Base-by-base conservation (phyloP, 2,113 vertebrate genomes). In the Nesospiza acunhae region DNA sequence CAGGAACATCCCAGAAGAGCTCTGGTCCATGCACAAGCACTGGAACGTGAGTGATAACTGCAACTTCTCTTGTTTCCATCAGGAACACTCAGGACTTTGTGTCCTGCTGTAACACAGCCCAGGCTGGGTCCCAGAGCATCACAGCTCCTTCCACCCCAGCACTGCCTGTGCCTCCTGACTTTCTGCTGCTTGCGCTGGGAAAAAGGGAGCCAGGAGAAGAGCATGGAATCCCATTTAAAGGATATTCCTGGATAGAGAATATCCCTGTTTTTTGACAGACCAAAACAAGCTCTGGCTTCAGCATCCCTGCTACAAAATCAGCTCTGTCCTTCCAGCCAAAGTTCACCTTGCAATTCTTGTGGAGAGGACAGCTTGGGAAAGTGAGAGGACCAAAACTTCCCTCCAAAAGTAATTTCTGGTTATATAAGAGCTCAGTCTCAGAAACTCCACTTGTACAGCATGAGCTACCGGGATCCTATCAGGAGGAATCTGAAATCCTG, bases 391-490 rank as follows among this genome's bases (percentile, higher is more conserved):
- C 50, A n/a, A 52, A 96, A 70, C 33, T 70, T 70, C 42, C 64
- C 64, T 88, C 90, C 39, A 28, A 41, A 77, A 93, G 35, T 66
- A 2, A 82, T 56, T 53, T 74, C 15, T 33, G 55, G 52, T 81
- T 68, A 69, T 33, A 5, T 17, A 95, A 91, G 49, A 76, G 35
- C 55, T 85, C 56, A 60, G 50, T 55, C 63, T n/a, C 39, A 41
- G 85, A 90, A 83, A 80, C 13, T 13, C 10, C 2, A 0, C 50
- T 50, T 19, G 3, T 0, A 41, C 3, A 21, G 55, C 73, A 41
- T 0, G 15, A 58, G 46, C n/a, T 79, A 22, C 19, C 0, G 0
- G 75, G 60, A 88, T 78, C 8, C 39, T 35, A 70, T 47, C 22
- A 20, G 63, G 31, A 60, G 9, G 42, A 58, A 66, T 67, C 42